These are phyloP conservation scores for Poecilia latipinna DNA, from an alignment of 2,113 vertebrate genomes.

Conservation along the genomic window DNA sequence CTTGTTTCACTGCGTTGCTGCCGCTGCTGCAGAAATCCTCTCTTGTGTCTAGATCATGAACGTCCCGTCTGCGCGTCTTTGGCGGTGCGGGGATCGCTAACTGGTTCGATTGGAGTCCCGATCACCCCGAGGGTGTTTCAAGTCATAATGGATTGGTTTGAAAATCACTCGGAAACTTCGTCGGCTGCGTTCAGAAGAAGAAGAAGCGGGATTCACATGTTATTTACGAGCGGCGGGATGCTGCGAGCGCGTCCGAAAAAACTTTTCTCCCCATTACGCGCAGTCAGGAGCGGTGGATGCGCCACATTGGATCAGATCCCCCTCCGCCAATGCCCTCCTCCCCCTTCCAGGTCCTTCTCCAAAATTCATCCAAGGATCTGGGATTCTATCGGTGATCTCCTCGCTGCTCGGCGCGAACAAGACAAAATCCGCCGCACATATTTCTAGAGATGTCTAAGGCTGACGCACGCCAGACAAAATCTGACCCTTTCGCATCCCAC, in stretches of 20 bases:
- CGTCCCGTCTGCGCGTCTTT: slow-evolving; percentile 57
- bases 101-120: slow-evolving; percentile 38
- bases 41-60: slow-evolving; percentile 38
- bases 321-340: too few species aligned
- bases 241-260: slow-evolving; percentile 53
- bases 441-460: slow-evolving; percentile 30
- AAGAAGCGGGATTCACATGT: slow-evolving; percentile 38
- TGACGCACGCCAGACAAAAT: slow-evolving; percentile 29
- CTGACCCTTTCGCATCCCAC: slow-evolving; percentile 21
- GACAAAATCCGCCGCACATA: slow-evolving; percentile 30
- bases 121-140: slow-evolving; percentile 36
- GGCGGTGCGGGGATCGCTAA: slow-evolving; percentile 40
- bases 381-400: neutral
- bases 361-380: slow-evolving; percentile 30
- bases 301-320: slow-evolving; percentile 23
- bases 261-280: slow-evolving; percentile 79
- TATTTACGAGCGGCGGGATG: slow-evolving; percentile 49
- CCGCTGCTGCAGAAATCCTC: slow-evolving; percentile 57
- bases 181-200: neutral
- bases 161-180: slow-evolving; percentile 46
- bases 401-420: slow-evolving; percentile 1
- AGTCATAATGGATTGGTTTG: slow-evolving; percentile 51
- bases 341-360: slow-evolving; percentile 12
- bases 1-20: slow-evolving; percentile 38
- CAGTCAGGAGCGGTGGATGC: slow-evolving; percentile 28